A percentile compares a stretch with the other conserved stretches of the same genome.
These are phyloP conservation scores for Brachyopa scutellaris DNA, from an alignment of 2,888 invertebrate genomes.

Conservation along the genomic window DNA sequence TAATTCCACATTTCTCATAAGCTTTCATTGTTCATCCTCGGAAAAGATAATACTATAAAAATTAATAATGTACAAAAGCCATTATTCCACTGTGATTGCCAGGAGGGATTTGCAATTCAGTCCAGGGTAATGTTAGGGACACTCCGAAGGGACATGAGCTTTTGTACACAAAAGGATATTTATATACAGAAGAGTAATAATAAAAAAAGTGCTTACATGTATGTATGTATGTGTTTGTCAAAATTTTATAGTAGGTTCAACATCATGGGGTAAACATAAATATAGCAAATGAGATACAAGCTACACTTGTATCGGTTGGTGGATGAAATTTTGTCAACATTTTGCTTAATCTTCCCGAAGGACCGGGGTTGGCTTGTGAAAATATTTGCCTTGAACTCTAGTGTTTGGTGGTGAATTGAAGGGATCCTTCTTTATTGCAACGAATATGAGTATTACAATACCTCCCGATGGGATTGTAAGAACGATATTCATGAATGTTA, in stretches of 20 bases:
- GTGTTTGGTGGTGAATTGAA: constrained; percentile 11
- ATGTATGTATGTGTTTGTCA: constrained; percentile 33
- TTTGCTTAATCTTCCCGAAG: constrained; percentile 23
- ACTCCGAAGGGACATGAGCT: neutral
- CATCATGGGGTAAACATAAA: no score
- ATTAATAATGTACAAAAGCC: neutral
- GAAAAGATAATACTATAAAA: neutral
- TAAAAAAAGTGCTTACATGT: neutral
- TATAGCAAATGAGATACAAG: neutral
- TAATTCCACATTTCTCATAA: neutral
- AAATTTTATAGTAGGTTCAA: constrained; percentile 7
- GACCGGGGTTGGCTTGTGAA: constrained; percentile 2
- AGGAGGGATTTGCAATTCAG: constrained; percentile 20
- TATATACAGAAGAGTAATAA: neutral
- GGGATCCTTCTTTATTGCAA: neutral
- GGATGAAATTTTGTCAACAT: constrained; percentile 26
- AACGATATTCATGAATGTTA: constrained; percentile 3
- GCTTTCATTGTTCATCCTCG: no score
- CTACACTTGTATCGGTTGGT: neutral
- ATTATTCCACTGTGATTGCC: constrained; percentile 31
- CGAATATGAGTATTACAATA: neutral
- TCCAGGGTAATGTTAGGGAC: constrained; percentile 19
- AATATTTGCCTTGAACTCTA: constrained; percentile 40
- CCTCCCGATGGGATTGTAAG: neutral
- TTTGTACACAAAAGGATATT: neutral